Evolutionary conservation across 2,888 invertebrate species (phyloP).

Genomic region (Synanthedon vespiformis): DNA sequence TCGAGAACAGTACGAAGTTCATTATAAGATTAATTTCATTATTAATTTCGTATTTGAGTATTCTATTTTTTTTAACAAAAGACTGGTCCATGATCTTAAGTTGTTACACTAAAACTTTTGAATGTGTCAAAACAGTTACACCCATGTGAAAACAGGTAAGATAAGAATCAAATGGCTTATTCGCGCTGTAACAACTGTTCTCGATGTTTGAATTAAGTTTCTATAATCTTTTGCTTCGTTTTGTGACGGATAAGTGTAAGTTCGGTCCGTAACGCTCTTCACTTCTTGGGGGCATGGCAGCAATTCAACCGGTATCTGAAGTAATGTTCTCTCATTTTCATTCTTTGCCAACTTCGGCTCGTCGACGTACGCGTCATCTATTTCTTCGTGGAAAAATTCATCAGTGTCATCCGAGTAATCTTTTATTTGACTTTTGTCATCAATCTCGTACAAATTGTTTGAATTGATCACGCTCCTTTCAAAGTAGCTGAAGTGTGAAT

Average conservation of each 20-base stretch:
- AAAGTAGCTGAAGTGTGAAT: constrained; percentile 53
- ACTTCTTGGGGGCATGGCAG: constrained; percentile 72
- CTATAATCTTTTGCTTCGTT: constrained; percentile 67
- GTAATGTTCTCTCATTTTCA: constrained; percentile 57
- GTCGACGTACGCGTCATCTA: constrained; percentile 47
- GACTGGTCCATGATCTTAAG: constrained; percentile 6
- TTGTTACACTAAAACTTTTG: neutral
- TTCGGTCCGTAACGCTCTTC: constrained; percentile 72
- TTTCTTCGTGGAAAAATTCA: constrained; percentile 50
- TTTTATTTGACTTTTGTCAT: constrained; percentile 45
- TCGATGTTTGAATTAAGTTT: constrained; percentile 45
- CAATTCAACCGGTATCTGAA: constrained; percentile 68
- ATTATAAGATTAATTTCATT: constrained; percentile 5
- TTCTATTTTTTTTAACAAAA: neutral
- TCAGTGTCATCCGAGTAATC: constrained; percentile 46
- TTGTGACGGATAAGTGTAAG: constrained; percentile 68
- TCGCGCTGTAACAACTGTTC: constrained; percentile 8
- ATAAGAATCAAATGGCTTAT: neutral
- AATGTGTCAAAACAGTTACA: neutral
- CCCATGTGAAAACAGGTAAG: neutral
- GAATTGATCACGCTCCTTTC: constrained; percentile 47
- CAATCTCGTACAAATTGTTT: constrained; percentile 43
- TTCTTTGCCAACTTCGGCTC: constrained; percentile 43
- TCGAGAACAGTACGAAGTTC: constrained; percentile 5
- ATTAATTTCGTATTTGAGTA: constrained; percentile 2